Conservation (phyloP, 2,888 invertebrate genomes). For the Clistopyga incitator region DNA sequence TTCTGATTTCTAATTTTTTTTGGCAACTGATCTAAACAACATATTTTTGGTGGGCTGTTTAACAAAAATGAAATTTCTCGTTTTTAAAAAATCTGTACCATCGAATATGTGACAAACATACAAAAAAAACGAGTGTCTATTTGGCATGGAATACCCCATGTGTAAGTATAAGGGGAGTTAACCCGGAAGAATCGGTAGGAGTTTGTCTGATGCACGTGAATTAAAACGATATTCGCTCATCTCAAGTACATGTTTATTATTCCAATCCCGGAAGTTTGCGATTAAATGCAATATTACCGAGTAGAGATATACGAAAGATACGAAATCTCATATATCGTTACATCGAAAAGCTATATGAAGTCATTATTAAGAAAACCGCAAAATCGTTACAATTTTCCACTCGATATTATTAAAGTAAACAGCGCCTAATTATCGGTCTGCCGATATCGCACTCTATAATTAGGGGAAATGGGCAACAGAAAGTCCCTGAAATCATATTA, state of each 20-base stretch:
- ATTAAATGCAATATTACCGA: slow-evolving; percentile 16
- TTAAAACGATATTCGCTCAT: slow-evolving; percentile 3
- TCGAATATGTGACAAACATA: too few relatives aligned
- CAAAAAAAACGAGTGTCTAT: background rate
- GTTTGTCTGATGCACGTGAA: slow-evolving; percentile 12
- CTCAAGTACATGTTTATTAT: background rate
- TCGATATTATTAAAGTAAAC: background rate
- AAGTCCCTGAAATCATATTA: background rate
- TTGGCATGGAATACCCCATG: background rate
- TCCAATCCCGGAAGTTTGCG: slow-evolving; percentile 6
- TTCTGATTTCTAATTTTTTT: too few relatives aligned
- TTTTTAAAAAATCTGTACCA: too few relatives aligned
- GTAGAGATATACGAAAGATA: background rate
- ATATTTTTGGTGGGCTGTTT: too few relatives aligned
- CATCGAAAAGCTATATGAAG: background rate
- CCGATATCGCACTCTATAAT: background rate
- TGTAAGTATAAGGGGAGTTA: background rate
- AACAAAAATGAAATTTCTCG: too few relatives aligned
- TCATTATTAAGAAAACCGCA: background rate
- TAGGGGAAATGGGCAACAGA: background rate
- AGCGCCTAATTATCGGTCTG: background rate
- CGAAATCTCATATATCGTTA: background rate
- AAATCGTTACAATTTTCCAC: background rate
- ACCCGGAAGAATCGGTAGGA: slow-evolving; percentile 16
- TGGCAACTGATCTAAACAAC: too few relatives aligned